Evolutionary conservation across 2,888 invertebrate genomes (phyloP), one percentile per base, ranked within the genome.

Genomic region (Drosophila quinaria): DNA sequence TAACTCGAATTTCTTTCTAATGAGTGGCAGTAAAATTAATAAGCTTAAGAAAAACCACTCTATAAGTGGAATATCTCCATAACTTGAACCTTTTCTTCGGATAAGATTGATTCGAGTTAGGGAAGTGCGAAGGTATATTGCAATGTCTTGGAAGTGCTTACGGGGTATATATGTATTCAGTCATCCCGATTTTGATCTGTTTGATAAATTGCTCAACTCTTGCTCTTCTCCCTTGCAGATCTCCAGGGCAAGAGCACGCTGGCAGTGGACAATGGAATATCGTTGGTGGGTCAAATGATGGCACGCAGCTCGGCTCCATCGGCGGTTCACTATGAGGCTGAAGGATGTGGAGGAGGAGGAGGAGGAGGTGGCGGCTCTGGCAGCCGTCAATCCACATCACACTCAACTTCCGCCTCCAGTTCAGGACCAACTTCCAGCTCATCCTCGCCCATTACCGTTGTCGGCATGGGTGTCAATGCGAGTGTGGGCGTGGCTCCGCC

Each of bases 221-320:
- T 29, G n/a, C 19, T 9, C 41, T 31, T 17, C 37, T 22, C 13
- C 3, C 4, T 33, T 22, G 13, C 3, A 90, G 91, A 90, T 73
- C 9, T 69, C 4, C 67, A 42, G 41, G 42, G 41, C 13, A 70
- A 64, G 11, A 50, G 29, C 56, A 51, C 56, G 15, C 50, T 58
- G 19, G 39, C 39, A 44, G 72, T 65, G 64, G 42, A 29, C 33
- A 47, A 29, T 47, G 60, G 42, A 1, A 19, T 9, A 6, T 17
- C 31, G 10, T 9, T 33, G 8, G 54, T 52, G 19, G 68, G 44
- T 8, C 51, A 59, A 42, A 51, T 66, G n/a, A 69, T 46, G 31
- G 55, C 60, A 39, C 87, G 90, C 72, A 76, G 75, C 61, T 83
- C 88, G 19, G 86, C 89, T 11, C 89, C 91, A 60, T 74, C 89